Conservation (phyloP, 2,797 vertebrate species). For the Pipistrellus nathusii region DNA sequence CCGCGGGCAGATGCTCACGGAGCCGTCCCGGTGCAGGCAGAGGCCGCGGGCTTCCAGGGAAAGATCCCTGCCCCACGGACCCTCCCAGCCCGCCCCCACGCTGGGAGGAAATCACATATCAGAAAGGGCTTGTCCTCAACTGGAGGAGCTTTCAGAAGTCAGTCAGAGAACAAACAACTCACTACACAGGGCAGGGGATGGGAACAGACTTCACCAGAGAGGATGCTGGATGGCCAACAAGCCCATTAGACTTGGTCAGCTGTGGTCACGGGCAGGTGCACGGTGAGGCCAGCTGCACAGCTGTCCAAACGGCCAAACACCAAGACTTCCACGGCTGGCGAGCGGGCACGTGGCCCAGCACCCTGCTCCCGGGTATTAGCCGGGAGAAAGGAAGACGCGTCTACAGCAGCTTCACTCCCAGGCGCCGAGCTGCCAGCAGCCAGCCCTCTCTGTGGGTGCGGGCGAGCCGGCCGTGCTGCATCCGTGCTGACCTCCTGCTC, state of each 20-base stretch:
- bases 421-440: no score
- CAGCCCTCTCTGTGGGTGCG: rapidly evolving
- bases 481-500: no score
- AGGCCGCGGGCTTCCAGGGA: rapidly evolving
- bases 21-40: not conserved
- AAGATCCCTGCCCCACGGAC: rapidly evolving
- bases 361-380: rapidly evolving
- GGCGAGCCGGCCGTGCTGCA: rapidly evolving
- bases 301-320: rapidly evolving
- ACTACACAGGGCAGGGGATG: not conserved
- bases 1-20: rapidly evolving
- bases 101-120: not conserved
- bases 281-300: not conserved
- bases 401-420: rapidly evolving
- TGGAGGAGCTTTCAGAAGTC: not conserved
- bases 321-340: rapidly evolving
- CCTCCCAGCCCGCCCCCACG: not conserved
- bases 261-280: rapidly evolving
- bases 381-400: rapidly evolving
- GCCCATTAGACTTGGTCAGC: rapidly evolving
- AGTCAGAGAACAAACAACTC: not conserved
- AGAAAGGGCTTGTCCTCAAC: not conserved
- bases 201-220: not conserved
- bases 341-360: rapidly evolving
- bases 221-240: rapidly evolving